Evolutionary conservation across 2,113 vertebrate genomes (phyloP), one percentile per base, ranked within the genome.

Genomic region (Plestiodon gilberti): DNA sequence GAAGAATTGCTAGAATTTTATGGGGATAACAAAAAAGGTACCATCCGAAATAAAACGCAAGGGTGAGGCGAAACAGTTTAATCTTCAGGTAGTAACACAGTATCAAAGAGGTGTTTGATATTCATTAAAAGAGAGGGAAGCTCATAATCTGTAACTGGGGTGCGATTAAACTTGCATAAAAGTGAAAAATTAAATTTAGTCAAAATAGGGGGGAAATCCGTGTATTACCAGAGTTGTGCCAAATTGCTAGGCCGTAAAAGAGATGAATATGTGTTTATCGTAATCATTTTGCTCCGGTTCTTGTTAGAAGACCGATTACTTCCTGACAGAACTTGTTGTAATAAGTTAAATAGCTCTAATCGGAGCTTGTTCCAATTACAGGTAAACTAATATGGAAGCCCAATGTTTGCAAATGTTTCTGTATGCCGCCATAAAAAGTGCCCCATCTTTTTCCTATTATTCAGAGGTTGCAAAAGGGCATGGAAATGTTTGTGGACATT

Each of bases 141-240:
- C 38, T 88, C 52, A 81, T 86, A 90, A 81, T 89, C 88, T 84
- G 85, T 92, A 95, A 92, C 81, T 69, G 73, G 85, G 82, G 52
- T 93, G 84, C 90, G 78, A 92, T 90, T 92, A 93, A 95, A 92
- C 48, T 43, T 88, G 89, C 59, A 91, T 77, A 81, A 64, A 95
- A 91, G 3, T 81, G 14, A 86, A 87, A 89, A 79, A 92, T 90
- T 88, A 90, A 90, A 87, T 86, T 86, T 90, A n/a, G 7, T 22
- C 33, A 88, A 48, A 90, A 40, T 91, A 30, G 67, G 79, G 88
- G 23, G 17, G 64, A 59, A 89, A 90, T 57, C 81, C 70, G 38
- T 92, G 84, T 85, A 92, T 57, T 57, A 88, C 59, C 28, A n/a
- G 28, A 87, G 57, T 40, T 65, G 87, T 94, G 57, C 8, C 62